A percentile compares a stretch with the other conserved stretches of the same genome.
These are phyloP conservation scores for Aegithalos caudatus DNA, from an alignment of 2,113 vertebrate genomes.

Conservation along the genomic window DNA sequence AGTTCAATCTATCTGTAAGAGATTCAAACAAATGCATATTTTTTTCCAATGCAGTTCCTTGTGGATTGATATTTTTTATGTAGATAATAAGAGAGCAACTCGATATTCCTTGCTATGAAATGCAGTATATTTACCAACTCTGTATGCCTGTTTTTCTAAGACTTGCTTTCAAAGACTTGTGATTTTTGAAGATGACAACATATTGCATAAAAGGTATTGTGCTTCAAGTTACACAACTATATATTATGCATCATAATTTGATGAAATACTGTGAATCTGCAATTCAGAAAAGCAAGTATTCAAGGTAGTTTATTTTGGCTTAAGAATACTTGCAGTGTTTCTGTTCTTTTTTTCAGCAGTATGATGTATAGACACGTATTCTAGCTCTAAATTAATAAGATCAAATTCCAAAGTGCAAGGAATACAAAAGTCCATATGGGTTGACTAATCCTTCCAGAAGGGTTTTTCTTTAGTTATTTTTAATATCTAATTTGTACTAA, in stretches of 20 bases:
- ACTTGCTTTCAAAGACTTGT: not conserved
- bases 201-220: not conserved
- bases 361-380: not conserved
- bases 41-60: not conserved
- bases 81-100: not conserved
- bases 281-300: not conserved
- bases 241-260: not conserved
- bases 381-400: not conserved
- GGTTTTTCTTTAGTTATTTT: not conserved
- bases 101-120: not conserved
- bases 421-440: not conserved
- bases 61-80: not conserved
- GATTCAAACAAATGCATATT: not conserved
- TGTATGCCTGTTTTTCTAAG: not conserved
- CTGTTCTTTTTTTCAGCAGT: not conserved
- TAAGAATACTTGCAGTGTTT: not conserved
- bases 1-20: not conserved
- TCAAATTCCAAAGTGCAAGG: not conserved
- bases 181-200: not conserved
- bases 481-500: not conserved
- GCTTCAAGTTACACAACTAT: not conserved
- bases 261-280: not conserved
- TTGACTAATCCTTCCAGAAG: not conserved
- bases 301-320: not conserved
- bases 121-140: not conserved